A percentile compares a stretch with the other conserved stretches of the same genome.
These are phyloP conservation scores for Pelagia noctiluca DNA, from an alignment of 30 jellyfish, hydroid and myxozoan species.

Conservation along the genomic window DNA sequence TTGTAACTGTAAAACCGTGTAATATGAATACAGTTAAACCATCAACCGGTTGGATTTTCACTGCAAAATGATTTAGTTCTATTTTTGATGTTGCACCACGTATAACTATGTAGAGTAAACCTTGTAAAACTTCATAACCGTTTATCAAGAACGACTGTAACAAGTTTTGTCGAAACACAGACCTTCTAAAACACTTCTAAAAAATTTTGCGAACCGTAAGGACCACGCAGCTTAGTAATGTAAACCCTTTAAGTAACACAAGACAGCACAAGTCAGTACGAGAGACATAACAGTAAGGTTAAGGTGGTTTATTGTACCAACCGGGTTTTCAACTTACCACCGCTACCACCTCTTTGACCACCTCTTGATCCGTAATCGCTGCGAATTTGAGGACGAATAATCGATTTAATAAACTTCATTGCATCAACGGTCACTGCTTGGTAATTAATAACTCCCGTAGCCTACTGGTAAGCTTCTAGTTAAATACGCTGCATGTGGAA, in stretches of 20 bases:
- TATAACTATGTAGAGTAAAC: too few species aligned
- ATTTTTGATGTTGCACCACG: too few species aligned
- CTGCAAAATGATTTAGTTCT: too few species aligned
- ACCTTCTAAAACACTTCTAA: slow-evolving; percentile 12
- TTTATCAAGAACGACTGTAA: too few species aligned
- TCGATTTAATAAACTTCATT: slow-evolving; percentile 14
- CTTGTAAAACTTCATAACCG: too few species aligned
- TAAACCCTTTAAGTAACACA: slow-evolving; percentile 61
- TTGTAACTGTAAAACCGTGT: too few species aligned
- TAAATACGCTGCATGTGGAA: too few species aligned
- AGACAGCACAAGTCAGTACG: slow-evolving; percentile 28
- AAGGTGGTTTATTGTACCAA: slow-evolving; percentile 79
- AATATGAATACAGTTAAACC: too few species aligned
- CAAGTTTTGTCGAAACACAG: too few species aligned
- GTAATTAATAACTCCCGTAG: too few species aligned
- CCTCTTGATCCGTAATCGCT: slow-evolving; percentile 99
- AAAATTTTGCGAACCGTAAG: neutral
- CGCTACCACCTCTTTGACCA: slow-evolving; percentile 96
- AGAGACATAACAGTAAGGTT: slow-evolving; percentile 14
- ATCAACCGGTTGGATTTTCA: too few species aligned
- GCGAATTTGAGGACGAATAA: slow-evolving; percentile 72
- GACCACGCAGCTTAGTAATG: slow-evolving; percentile 27
- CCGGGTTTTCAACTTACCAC: slow-evolving; percentile 95
- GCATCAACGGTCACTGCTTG: neutral
- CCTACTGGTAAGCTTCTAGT: too few species aligned